Base-by-base conservation (phyloP, 1,140 invertebrate genomes). In the Euglossa dilemma region DNA sequence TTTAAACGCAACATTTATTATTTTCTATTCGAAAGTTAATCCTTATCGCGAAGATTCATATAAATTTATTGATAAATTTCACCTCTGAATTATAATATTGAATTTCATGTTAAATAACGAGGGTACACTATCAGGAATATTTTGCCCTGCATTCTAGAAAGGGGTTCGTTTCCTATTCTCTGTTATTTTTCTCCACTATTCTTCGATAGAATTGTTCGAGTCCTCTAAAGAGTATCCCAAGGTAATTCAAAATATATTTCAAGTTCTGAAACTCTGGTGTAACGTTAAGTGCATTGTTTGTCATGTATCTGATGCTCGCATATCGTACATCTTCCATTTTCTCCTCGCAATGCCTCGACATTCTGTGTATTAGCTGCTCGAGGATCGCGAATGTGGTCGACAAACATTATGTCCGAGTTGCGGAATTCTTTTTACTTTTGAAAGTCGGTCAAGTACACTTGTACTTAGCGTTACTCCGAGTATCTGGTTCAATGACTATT, bases 371-470 rank as follows among this genome's bases (percentile, higher is more conserved):
- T 74, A 45, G 20, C 8, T 8, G 23, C 12, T 45, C 0, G 6
- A 20, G 16, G 6, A 59, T 57, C 16, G 23, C 36, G 9, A 18
- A 8, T n/a, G n/a, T 50, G 9, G 23, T 25, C 54, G 5, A 20
- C 36, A 45, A 72, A 72, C 23, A n/a, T 72, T 56, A 36, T 36
- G 12, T 56, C 28, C 6, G 20, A 23, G 18, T 56, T 43, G 28
- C 12, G 69, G 25, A 56, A 56, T 72, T 72, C 52, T 56, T 56
- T 56, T 72, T 56, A 43, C 54, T 57, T 73, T n/a, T n/a, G 52
- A 73, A 73, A 59, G 54, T 73, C 36, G 71, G 71, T 20, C 71
- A 57, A 73, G 71, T 57, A 57, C 71, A 25, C 54, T 2, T 73
- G 54, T 45, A 59, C 36, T 73, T 59, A 20, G 11, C 20, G n/a